These are phyloP conservation scores for Eristalis intricaria DNA, from an alignment of 2,888 invertebrate genomes.

Conservation along the genomic window DNA sequence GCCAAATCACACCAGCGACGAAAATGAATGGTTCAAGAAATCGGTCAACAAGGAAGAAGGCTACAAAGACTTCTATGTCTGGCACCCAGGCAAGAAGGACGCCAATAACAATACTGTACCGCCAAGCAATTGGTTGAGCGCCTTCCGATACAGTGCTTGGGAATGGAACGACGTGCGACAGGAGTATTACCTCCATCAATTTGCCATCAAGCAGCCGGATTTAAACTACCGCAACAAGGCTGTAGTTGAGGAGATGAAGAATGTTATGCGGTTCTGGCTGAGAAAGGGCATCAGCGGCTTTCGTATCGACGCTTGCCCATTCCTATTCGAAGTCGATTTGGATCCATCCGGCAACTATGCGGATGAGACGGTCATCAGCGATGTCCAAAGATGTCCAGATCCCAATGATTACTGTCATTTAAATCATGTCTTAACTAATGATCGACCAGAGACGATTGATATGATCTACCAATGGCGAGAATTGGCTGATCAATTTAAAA, in stretches of 20 bases:
- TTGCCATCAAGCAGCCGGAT: slow-evolving; percentile 85
- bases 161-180: slow-evolving; percentile 83
- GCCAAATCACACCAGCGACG: slow-evolving; percentile 86
- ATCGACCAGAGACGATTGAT: slow-evolving; percentile 84
- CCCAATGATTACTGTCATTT: slow-evolving; percentile 83
- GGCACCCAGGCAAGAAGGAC: slow-evolving; percentile 83
- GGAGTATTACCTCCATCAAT: slow-evolving; percentile 86
- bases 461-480: slow-evolving; percentile 86
- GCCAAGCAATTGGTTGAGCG: slow-evolving; percentile 82
- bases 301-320: slow-evolving; percentile 82
- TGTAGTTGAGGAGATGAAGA: slow-evolving; percentile 82
- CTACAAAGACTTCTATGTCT: slow-evolving; percentile 89
- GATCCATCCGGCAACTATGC: slow-evolving; percentile 54
- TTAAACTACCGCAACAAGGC: slow-evolving; percentile 84
- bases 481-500: slow-evolving; percentile 84
- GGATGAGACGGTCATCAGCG: slow-evolving; percentile 81
- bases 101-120: slow-evolving; percentile 76
- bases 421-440: slow-evolving; percentile 85
- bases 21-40: slow-evolving; percentile 90
- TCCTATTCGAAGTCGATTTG: slow-evolving; percentile 79
- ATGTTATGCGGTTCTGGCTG: slow-evolving; percentile 86
- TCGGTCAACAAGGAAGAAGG: slow-evolving; percentile 84
- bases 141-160: slow-evolving; percentile 85
- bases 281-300: slow-evolving; percentile 85
- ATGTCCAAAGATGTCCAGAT: slow-evolving; percentile 80